Evolutionary conservation across 1,140 invertebrate species (phyloP).

Genomic region (Hermatobates lingyangjiaoensis): DNA sequence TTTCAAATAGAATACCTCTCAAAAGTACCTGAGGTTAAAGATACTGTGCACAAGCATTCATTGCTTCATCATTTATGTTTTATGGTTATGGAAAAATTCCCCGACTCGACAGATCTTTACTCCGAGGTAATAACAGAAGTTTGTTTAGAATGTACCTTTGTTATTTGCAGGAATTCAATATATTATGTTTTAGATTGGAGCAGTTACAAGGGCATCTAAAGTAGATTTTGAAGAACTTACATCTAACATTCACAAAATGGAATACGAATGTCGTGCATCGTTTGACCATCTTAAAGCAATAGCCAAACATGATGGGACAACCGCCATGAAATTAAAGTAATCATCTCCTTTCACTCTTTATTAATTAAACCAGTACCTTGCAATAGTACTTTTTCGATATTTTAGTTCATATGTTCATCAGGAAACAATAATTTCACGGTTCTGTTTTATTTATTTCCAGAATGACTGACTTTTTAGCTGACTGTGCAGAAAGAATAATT

Average conservation of each 20-base stretch:
- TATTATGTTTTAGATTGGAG: constrained; percentile 51
- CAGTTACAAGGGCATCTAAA: constrained; percentile 80
- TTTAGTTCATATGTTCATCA: no score
- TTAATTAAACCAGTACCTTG: no score
- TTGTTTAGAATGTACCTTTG: neutral
- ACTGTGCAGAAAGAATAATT: constrained; percentile 93
- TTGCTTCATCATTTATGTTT: constrained; percentile 91
- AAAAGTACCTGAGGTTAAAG: constrained; percentile 98
- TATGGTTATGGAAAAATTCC: constrained; percentile 92
- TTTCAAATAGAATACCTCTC: constrained; percentile 95
- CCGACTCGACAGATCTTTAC: constrained; percentile 87
- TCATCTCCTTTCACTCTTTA: no score
- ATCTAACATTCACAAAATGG: constrained; percentile 68
- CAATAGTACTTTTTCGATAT: no score
- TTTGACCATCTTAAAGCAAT: constrained; percentile 95
- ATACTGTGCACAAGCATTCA: constrained; percentile 96
- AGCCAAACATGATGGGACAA: constrained; percentile 78
- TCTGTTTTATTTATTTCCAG: constrained; percentile 30
- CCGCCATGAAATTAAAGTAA: constrained; percentile 69
- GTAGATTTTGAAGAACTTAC: constrained; percentile 82
- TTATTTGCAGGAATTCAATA: neutral
- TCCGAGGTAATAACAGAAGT: constrained; percentile 53
- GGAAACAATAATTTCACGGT: constrained; percentile 3
- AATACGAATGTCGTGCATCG: constrained; percentile 88
- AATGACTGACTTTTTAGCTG: constrained; percentile 87